Conservation (phyloP, 53 echinoderm and acorn worm species). For the Holothuria leucospilota region DNA sequence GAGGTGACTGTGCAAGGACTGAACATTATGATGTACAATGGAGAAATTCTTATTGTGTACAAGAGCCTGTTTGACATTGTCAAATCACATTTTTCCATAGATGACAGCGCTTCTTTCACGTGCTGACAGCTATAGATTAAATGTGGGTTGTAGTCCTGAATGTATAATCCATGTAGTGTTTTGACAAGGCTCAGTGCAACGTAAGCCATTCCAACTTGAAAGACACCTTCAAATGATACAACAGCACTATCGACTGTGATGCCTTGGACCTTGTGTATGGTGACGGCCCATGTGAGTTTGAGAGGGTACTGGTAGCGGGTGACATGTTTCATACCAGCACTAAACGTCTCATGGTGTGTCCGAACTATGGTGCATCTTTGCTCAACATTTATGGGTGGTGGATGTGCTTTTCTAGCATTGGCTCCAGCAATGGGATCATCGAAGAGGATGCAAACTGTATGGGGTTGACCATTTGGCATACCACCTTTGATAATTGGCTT, state of each 20-base stretch:
- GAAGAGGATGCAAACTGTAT: constrained; percentile 21
- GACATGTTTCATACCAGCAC: background rate
- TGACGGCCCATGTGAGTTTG: constrained; percentile 32
- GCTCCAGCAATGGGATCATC: constrained; percentile 42
- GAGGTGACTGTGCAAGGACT: constrained; percentile 18
- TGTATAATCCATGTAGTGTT: constrained; percentile 19
- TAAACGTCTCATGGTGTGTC: background rate
- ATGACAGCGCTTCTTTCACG: background rate
- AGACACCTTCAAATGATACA: background rate
- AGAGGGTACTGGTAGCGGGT: constrained; percentile 31
- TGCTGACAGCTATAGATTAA: constrained; percentile 33
- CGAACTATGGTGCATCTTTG: background rate
- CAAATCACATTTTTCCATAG: background rate
- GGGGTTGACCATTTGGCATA: constrained; percentile 10
- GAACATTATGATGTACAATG: constrained; percentile 5
- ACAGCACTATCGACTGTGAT: constrained; percentile 7
- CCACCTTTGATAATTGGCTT: background rate
- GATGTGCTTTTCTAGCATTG: constrained; percentile 13
- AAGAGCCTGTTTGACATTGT: background rate
- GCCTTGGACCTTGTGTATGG: constrained; percentile 44
- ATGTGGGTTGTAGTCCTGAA: constrained; percentile 33
- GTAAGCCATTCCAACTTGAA: constrained; percentile 41
- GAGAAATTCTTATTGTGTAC: background rate
- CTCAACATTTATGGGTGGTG: background rate
- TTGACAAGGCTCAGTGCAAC: constrained; percentile 29